A percentile compares a stretch with the other conserved stretches of the same genome.
Evolutionary conservation across 2,888 invertebrate genomes (phyloP).

Genomic region (Chrysolina oricalcia): DNA sequence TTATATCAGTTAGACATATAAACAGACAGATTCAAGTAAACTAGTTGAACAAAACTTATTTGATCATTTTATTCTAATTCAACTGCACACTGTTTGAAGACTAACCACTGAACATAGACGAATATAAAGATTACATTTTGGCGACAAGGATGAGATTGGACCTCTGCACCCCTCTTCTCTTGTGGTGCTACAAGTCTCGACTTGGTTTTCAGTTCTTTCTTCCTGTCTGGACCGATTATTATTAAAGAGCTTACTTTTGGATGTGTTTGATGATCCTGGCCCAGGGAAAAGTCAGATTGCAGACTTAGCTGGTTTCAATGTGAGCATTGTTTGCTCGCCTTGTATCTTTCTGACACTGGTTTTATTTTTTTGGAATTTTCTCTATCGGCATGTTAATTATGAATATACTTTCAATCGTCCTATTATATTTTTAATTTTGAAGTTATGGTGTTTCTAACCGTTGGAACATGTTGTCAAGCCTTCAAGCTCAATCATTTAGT

Average conservation of each 20-base stretch:
- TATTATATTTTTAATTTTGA: constrained; percentile 77
- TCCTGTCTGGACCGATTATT: constrained; percentile 41
- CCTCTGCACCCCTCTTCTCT: constrained; percentile 19
- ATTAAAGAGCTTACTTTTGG: constrained; percentile 50
- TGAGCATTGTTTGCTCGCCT: constrained; percentile 55
- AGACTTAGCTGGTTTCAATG: constrained; percentile 52
- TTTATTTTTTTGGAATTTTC: constrained; percentile 75
- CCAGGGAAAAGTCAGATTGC: constrained; percentile 52
- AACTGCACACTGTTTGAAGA: too few relatives aligned
- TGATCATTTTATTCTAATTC: too few relatives aligned
- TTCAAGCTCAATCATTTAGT: constrained; percentile 84
- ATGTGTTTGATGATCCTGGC: constrained; percentile 39
- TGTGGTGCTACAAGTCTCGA: constrained; percentile 22
- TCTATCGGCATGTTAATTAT: constrained; percentile 77
- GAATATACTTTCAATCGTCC: constrained; percentile 77
- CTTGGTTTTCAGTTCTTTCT: constrained; percentile 37
- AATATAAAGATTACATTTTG: too few relatives aligned
- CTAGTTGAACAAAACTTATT: too few relatives aligned
- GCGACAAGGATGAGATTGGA: too few relatives aligned
- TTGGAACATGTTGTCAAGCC: constrained; percentile 85
- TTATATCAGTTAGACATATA: too few relatives aligned
- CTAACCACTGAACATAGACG: too few relatives aligned
- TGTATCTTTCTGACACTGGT: constrained; percentile 74
- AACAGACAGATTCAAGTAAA: too few relatives aligned
- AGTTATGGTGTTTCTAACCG: constrained; percentile 76